Base-by-base conservation (phyloP, 1,140 invertebrate genomes). In the Drosophila repletoides region DNA sequence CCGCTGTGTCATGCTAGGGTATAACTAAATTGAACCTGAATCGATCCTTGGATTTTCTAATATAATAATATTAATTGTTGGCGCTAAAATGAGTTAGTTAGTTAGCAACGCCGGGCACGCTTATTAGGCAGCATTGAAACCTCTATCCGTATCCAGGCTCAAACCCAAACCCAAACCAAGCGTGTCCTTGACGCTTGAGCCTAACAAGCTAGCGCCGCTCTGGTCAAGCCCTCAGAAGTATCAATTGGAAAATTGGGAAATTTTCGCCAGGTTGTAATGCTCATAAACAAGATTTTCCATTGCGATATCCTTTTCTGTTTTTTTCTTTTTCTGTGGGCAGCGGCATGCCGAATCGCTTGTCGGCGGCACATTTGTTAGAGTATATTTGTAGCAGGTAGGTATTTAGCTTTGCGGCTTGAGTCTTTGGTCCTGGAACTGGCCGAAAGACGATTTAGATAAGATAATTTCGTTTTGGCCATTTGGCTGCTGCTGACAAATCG, bases 211-310 rank as follows among this genome's bases (percentile, higher is more conserved):
- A 80, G 69, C 58, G 76, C 69, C 76, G 64, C 28, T 38, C 12
- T 24, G 22, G 36, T 51, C 40, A 38, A 61, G 43, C 81, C 43
- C 43, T 28, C 24, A 46, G 22, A 24, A 46, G 43, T 79, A 77
- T 74, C 79, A 88, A 81, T 88, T 67, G 70, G 84, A 65, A 55
- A 81, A 81, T 88, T 67, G 70, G 84, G 63, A 55, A 81, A 77
- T 86, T 67, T 88, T 75, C 36, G 86, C 79, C 73, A 88, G 88
- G 56, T 74, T 76, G 75, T 80, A 80, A 77, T 40, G n/a, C n/a
- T n/a, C 36, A 31, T 88, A 86, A 88, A 88, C 86, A 88, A 88
- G 86, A 88, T 88, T 77, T 56, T 77, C 33, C 73, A 88, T 70
- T 75, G 67, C 74, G 86, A 88, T 88, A 81, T 56, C 15, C 9